Base-by-base conservation (phyloP, 2,797 vertebrate genomes). In the Pterois miles region DNA sequence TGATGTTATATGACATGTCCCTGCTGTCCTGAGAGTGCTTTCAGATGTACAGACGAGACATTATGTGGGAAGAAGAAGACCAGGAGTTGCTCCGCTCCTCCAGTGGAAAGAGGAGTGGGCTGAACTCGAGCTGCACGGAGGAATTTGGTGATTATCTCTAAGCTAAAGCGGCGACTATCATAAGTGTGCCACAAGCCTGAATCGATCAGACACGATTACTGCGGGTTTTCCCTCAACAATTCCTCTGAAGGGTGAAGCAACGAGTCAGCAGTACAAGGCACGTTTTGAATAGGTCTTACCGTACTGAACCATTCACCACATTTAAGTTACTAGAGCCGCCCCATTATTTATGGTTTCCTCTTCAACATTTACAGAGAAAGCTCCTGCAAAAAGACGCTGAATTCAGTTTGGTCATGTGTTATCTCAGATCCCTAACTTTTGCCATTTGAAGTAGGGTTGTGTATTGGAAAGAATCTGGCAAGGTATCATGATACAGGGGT, bases 81-180 rank as follows among this genome's bases (percentile, higher is more conserved):
- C 67, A 58, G 68, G 64, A 68, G 67, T 18, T 46, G 52, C 48
- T 53, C 53, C 9, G 12, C 33, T 38, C 13, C 7, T n/a, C 64
- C 71, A 25, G 60, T 52, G 66, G 73, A 80, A 60, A 78, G 46
- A 76, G 18, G 65, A 76, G 58, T 64, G 65, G 68, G 68, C 33
- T 80, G 68, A 78, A 74, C 65, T 60, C 6, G 6, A 4, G 56
- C 66, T 59, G 8, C 65, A 63, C 78, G 11, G 57, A 73, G 65
- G 74, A 82, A 78, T 66, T 63, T 33, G 53, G 64, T 81, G 74
- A 82, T 81, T 58, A 74, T 83, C 66, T 81, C 65, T 22, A 71
- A 76, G 76, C 48, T 71, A 33, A 52, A 62, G 58, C 25, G 5
- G 66, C 62, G 67, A 59, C 52, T 57, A 36, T 67, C 20, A 1